Conservation (phyloP, 2,797 vertebrate genomes). For the Phalanger gymnotis region DNA sequence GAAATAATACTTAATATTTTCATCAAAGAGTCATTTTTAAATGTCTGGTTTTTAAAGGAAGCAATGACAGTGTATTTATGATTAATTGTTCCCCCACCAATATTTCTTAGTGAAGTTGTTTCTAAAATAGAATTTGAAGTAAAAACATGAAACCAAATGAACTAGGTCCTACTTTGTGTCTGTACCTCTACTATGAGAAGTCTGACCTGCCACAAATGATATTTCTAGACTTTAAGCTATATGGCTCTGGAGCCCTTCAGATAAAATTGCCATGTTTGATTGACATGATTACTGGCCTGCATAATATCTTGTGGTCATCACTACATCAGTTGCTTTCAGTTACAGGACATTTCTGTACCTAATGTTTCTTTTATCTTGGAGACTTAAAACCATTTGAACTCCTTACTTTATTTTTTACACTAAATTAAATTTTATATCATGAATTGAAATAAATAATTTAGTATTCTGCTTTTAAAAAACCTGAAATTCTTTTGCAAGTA, state of each 20-base stretch:
- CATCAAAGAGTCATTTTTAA: slow-evolving; percentile 24
- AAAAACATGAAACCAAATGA: neutral
- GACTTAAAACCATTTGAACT: neutral
- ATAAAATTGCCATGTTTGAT: neutral
- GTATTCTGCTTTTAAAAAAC: neutral
- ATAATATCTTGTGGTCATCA: neutral
- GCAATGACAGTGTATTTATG: neutral
- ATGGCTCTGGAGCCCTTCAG: neutral
- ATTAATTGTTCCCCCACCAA: slow-evolving; percentile 1
- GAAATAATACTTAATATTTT: slow-evolving; percentile 27
- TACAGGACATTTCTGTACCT: neutral
- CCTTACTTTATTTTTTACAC: neutral
- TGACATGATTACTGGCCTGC: neutral
- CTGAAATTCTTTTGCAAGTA: neutral
- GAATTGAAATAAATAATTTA: slow-evolving; percentile 6
- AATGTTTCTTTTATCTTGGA: neutral
- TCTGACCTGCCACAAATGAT: neutral
- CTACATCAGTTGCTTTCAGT: neutral
- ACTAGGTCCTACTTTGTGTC: neutral
- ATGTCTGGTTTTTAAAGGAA: slow-evolving; percentile 29
- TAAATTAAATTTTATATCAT: neutral
- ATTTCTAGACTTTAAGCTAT: neutral
- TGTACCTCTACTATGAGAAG: neutral
- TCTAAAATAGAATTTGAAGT: slow-evolving; percentile 31
- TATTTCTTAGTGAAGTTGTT: slow-evolving; percentile 10